Conservation (phyloP, 2,888 invertebrate genomes). For the Melanostoma scalare region DNA sequence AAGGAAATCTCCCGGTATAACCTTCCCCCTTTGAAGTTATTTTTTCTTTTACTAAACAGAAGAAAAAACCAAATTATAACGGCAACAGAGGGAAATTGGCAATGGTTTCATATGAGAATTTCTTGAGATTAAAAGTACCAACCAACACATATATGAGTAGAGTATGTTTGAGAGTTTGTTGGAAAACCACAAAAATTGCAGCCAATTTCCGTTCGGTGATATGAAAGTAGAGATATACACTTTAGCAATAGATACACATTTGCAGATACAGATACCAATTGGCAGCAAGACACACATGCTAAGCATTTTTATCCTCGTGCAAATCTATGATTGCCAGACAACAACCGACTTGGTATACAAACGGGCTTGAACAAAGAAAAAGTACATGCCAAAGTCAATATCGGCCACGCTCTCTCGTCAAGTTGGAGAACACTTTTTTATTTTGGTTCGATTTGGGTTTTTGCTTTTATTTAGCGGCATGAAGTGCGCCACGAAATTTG, state of each 20-base stretch:
- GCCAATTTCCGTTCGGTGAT: constrained; percentile 54
- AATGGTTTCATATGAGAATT: constrained; percentile 34
- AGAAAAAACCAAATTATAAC: constrained; percentile 47
- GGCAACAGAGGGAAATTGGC: constrained; percentile 35
- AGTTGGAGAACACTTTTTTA: constrained; percentile 16
- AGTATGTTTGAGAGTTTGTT: not conserved
- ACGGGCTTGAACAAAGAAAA: constrained; percentile 55
- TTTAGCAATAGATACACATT: constrained; percentile 17
- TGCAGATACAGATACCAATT: constrained; percentile 30
- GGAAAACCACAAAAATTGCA: constrained; percentile 50
- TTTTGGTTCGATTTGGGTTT: not conserved
- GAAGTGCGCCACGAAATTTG: constrained; percentile 57
- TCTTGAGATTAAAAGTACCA: constrained; percentile 20
- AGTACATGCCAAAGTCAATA: constrained; percentile 54
- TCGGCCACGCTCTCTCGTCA: constrained; percentile 49
- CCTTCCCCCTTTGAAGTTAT: not conserved
- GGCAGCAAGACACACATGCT: constrained; percentile 38
- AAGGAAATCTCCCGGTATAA: constrained; percentile 30
- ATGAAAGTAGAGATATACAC: constrained; percentile 46
- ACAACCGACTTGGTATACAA: constrained; percentile 15
- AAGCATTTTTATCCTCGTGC: constrained; percentile 51
- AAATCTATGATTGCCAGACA: constrained; percentile 65
- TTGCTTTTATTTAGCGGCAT: constrained; percentile 26
- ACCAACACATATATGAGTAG: not conserved
- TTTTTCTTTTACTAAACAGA: constrained; percentile 11